Evolutionary conservation across 2,888 invertebrate genomes (phyloP).

Genomic region (Eudemis profundana): DNA sequence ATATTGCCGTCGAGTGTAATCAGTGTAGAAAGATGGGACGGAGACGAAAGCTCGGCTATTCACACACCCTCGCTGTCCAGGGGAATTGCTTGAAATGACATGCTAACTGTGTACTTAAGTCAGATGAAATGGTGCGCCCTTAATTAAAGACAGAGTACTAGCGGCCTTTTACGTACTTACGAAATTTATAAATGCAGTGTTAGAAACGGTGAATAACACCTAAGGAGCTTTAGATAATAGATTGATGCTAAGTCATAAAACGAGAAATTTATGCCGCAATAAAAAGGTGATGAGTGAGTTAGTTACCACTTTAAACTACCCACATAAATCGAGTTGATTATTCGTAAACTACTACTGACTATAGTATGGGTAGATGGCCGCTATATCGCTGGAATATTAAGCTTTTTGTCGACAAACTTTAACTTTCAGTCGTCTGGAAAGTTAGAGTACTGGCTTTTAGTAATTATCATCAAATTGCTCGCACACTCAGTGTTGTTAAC

Average conservation of each 20-base stretch:
- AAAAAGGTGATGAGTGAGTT: constrained; percentile 6
- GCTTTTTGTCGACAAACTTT: constrained; percentile 20
- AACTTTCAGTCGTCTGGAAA: constrained; percentile 30
- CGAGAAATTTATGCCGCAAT: constrained; percentile 13
- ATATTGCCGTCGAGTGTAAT: constrained; percentile 42
- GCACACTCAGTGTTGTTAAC: constrained; percentile 7
- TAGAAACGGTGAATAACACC: not conserved
- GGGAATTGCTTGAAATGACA: constrained; percentile 38
- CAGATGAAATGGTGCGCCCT: constrained; percentile 18
- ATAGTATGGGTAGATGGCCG: no score
- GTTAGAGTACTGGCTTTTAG: constrained; percentile 25
- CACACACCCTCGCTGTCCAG: constrained; percentile 40
- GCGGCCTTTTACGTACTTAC: constrained; percentile 6
- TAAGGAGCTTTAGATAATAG: not conserved
- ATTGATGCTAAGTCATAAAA: constrained; percentile 13
- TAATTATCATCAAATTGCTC: constrained; percentile 26
- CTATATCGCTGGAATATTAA: not conserved
- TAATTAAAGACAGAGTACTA: constrained; percentile 30
- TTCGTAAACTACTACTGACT: constrained; percentile 5
- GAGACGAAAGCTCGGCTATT: constrained; percentile 42
- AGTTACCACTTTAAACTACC: constrained; percentile 5
- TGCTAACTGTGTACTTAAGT: constrained; percentile 35
- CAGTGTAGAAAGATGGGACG: constrained; percentile 36
- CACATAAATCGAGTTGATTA: constrained; percentile 15
- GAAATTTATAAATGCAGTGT: constrained; percentile 4